phyloP scores from a whole-genome alignment of 2,113 vertebrate species.

The Channa argus region DNA sequence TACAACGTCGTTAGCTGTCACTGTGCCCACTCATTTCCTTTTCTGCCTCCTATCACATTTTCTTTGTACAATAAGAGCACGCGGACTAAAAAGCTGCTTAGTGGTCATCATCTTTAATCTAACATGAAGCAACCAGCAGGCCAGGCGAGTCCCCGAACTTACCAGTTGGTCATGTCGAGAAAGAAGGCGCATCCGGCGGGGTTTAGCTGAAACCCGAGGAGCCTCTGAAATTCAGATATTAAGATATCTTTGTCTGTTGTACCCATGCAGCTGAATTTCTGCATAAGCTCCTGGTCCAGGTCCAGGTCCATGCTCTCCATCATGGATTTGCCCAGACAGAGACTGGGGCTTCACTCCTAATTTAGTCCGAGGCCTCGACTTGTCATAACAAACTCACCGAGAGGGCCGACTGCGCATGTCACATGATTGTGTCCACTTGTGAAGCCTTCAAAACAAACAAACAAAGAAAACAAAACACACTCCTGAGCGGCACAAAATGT shows the following conservation, averaged over 20 bases:
- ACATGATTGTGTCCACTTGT: conserved; percentile 43
- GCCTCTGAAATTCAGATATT: conserved; percentile 94
- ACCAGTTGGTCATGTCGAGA: conserved; percentile 98
- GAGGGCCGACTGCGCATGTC: conserved; percentile 82
- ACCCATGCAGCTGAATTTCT: conserved; percentile 97
- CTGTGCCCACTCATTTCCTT: neutral
- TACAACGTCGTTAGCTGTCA: conserved; percentile 59
- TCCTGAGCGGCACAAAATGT: too few relatives aligned
- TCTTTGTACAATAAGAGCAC: accelerated
- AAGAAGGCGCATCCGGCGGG: conserved; percentile 97
- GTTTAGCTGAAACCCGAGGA: conserved; percentile 95
- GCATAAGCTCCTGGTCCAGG: conserved; percentile 94
- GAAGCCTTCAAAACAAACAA: too few relatives aligned
- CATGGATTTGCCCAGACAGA: conserved; percentile 77
- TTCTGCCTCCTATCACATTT: neutral
- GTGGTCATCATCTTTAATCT: neutral
- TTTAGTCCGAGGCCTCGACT: conserved; percentile 85
- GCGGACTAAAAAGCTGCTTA: neutral
- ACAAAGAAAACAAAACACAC: too few relatives aligned
- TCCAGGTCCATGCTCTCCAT: conserved; percentile 97
- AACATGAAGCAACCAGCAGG: conserved; percentile 53
- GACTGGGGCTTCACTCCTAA: conserved; percentile 77
- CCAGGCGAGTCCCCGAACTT: conserved; percentile 81
- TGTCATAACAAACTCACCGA: conserved; percentile 85
- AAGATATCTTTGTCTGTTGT: conserved; percentile 96